Evolutionary conservation across 2,888 invertebrate genomes (phyloP), one percentile per base, ranked within the genome.

Genomic region (Taphrorychus bicolor): DNA sequence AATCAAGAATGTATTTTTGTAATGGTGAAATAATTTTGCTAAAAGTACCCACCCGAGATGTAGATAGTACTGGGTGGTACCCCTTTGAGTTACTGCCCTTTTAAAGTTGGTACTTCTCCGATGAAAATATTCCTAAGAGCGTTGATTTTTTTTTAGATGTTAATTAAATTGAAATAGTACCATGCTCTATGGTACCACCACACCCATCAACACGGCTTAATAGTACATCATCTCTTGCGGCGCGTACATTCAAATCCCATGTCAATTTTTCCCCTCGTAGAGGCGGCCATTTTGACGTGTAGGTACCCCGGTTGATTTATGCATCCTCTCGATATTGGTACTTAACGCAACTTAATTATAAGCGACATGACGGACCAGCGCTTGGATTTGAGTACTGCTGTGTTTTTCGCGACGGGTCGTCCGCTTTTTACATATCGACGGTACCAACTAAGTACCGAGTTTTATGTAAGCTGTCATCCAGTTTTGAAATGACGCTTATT

Each of bases 261-360:
- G 19, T 57, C 41, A 51, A 57, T 58, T 41, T 63, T 63, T 57
- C 57, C 19, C 11, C 41, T 54, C 54, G 21, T 11, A 14, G 3
- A 40, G 40, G 16, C 56, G 48, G 60, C 60, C 66, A 59, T 60
- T 59, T 66, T 66, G 59, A 66, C 61, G 22, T 23, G 21, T 14
- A 2, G 45, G 45, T 45, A 45, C 45, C 51, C 9, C 51, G 19
- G 64, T 66, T 66, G 66, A 66, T 66, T 66, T 66, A 66, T 66
- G 58, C 48, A 53, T 58, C 61, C 61, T 57, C 45, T 32, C 52
- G 41, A 53, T 51, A 56, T 57, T 60, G 16, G 42, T 40, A 22
- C 42, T 56, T 45, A 45, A 45, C 45, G 56, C 49, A 66, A 66
- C 61, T 66, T 66, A 61, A 66, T 66, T 66, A 66, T 66, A 61